Conservation (phyloP, 1,140 invertebrate genomes). For the Anadara kagoshimensis region DNA sequence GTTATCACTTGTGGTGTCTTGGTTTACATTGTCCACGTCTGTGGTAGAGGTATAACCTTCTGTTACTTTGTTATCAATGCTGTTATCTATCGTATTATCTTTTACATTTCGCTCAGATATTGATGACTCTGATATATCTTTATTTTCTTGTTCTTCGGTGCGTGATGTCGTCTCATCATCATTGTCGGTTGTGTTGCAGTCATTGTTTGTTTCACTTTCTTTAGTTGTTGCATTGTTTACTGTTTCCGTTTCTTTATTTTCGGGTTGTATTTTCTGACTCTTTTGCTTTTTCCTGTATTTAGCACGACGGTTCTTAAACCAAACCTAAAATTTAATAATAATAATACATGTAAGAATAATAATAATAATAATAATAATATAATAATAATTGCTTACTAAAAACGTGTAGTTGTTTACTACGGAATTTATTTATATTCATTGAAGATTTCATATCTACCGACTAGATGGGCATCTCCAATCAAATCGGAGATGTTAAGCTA, state of each 20-base stretch:
- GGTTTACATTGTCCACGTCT: background rate
- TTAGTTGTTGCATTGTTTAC: background rate
- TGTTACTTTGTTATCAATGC: background rate
- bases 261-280: slow-evolving; percentile 20
- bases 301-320: slow-evolving; percentile 72
- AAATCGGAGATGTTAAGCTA: too few species aligned
- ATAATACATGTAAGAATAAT: background rate
- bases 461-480: too few species aligned
- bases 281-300: slow-evolving; percentile 71
- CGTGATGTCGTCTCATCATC: slow-evolving; percentile 10
- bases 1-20: background rate
- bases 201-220: slow-evolving; percentile 20
- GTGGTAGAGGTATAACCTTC: background rate
- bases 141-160: slow-evolving; percentile 25
- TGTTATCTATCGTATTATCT: background rate
- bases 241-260: background rate
- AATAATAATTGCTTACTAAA: too few species aligned
- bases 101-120: slow-evolving; percentile 24
- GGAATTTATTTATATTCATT: too few species aligned
- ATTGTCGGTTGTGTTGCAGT: background rate
- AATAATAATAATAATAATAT: background rate
- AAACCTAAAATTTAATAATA: slow-evolving; percentile 57
- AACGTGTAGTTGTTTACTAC: too few species aligned
- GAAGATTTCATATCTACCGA: too few species aligned
- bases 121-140: slow-evolving; percentile 10